These are phyloP conservation scores for Alexandromys fortis DNA, from an alignment of 2,113 vertebrate species.

Conservation along the genomic window DNA sequence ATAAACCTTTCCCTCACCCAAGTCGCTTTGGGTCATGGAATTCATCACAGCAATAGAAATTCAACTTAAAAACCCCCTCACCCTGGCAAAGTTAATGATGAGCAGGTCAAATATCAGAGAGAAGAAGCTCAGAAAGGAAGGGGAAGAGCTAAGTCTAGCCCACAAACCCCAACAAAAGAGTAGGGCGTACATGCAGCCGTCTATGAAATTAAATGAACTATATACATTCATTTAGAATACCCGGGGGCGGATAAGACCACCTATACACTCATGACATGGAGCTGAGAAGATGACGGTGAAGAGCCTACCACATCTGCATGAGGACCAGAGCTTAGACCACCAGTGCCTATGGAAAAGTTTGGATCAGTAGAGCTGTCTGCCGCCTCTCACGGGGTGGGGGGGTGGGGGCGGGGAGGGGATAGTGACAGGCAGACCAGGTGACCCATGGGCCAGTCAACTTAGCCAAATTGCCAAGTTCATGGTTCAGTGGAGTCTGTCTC, in stretches of 20 bases:
- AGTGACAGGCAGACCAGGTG: not conserved
- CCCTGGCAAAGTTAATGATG: not conserved
- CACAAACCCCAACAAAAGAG: not conserved
- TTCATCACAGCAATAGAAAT: not conserved
- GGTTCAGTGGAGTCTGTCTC: not conserved
- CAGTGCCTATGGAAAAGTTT: not conserved
- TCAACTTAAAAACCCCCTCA: not conserved
- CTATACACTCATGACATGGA: not conserved
- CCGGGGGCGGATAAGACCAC: not conserved
- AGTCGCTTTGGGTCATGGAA: not conserved
- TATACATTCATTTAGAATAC: not conserved
- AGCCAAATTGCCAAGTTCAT: not conserved
- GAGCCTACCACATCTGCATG: not conserved
- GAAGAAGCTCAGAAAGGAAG: not conserved
- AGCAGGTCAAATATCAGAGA: slow-evolving; percentile 12
- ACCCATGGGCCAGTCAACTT: not conserved
- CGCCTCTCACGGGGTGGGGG: no score
- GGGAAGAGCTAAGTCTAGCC: not conserved
- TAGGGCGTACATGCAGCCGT: not conserved
- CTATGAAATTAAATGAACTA: slow-evolving; percentile 15
- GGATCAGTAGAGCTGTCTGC: not conserved
- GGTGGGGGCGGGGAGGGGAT: no score
- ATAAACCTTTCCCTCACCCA: not conserved
- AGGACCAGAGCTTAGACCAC: not conserved
- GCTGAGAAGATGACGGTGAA: not conserved